These are phyloP conservation scores for Xanthorhoe spadicearia DNA, from an alignment of 2,888 invertebrate genomes.

Conservation along the genomic window DNA sequence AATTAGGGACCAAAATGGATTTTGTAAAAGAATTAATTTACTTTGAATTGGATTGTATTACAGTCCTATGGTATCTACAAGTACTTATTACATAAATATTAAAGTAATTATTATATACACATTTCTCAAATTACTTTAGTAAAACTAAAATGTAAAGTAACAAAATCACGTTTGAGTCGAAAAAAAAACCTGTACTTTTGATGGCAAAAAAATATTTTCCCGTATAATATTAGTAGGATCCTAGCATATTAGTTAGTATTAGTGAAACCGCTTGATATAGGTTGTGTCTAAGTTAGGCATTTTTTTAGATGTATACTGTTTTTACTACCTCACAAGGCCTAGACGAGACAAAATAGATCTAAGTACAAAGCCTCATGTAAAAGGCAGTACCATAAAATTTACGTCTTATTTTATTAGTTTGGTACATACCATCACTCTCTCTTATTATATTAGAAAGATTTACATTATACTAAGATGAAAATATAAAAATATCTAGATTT, in stretches of 20 bases:
- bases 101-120: too few relatives aligned
- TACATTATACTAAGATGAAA: neutral
- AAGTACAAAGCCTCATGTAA: slow-evolving; percentile 38
- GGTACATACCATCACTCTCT: slow-evolving; percentile 40
- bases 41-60: neutral
- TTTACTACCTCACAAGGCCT: slow-evolving; percentile 33
- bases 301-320: slow-evolving; percentile 13
- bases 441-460: slow-evolving; percentile 29
- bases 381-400: slow-evolving; percentile 41
- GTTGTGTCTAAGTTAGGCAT: neutral
- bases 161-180: too few relatives aligned
- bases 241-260: neutral
- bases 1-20: neutral
- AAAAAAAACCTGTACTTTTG: too few relatives aligned
- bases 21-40: neutral
- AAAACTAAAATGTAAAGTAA: too few relatives aligned
- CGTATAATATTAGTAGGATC: too few relatives aligned
- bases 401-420: slow-evolving; percentile 43
- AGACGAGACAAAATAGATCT: slow-evolving; percentile 34
- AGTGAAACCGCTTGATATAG: neutral
- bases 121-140: too few relatives aligned
- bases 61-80: neutral
- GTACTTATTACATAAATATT: neutral
- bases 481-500: neutral
- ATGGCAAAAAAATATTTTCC: too few relatives aligned